Evolutionary conservation across 2,797 vertebrate genomes (phyloP), one percentile per base, ranked within the genome.

Genomic region (Protosalanx chinensis): DNA sequence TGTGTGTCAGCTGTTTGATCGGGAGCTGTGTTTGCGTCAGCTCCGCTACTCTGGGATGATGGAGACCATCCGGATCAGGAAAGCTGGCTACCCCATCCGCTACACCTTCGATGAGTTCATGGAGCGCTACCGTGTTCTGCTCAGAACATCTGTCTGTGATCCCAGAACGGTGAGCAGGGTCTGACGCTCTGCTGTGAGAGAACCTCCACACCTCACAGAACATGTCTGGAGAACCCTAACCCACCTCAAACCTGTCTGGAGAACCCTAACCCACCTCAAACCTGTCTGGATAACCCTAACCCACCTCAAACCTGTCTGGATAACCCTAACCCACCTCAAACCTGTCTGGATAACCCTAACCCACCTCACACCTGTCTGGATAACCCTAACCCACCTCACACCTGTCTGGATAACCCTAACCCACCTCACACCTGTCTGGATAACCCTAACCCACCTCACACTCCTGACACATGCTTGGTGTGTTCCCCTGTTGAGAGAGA

Each of bases 41-140:
- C 92, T 99, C 68, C 92, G 95, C 0, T 99, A 98, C 78, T 98
- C 97, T 0, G 97, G 97, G 27, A 98, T 98, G 96, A 94, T 98
- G 95, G 97, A 99, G 89, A 99, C 98, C 0, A 97, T 99, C 79
- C 88, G 75, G 64, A 98, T 99, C 87, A 91, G 98, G 65, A 96
- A 95, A 79, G 88, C 95, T 0, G 98, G 98, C 4, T 99, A 94
- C 84, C 96, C 97, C 0, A 85, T 99, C 7, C 95, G 97, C 59
- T 97, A 98, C 89, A 94, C 86, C 0, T 99, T 98, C 51, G 74
- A 88, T 0, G 95, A 97, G 76, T 99, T 99, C 77, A 88, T 95
- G 0, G 88, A 89, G 0, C 92, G 97, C 57, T 99, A 97, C 84
- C 81, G 89, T 0, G 85, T 93, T 41, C 90, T 99, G 10, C 90